Base-by-base conservation (phyloP, 2,888 invertebrate species). In the Byasa hedistus region DNA sequence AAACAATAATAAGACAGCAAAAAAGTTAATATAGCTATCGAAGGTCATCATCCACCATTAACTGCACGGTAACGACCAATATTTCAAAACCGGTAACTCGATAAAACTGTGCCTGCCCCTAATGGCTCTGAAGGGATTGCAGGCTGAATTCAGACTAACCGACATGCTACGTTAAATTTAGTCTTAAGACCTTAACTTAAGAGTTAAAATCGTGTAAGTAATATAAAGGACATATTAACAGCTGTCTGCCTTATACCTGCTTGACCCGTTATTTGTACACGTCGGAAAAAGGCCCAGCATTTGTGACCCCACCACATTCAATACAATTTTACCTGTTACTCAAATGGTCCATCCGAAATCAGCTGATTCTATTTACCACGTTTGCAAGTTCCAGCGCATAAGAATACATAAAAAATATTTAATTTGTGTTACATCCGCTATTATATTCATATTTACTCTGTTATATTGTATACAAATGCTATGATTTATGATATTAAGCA, bases 241-340 rank as follows among this genome's bases (percentile, higher is more conserved):
- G 69, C 71, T 71, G 75, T 72, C 69, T 66, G 64, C 70, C 65
- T 71, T 65, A 68, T 72, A 80, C 78, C 76, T 71, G 76, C 65
- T 69, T 36, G 72, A 75, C 78, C 80, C 79, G 80, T 79, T 80
- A 78, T 69, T 64, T 69, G 69, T 68, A 71, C 68, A 68, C 65
- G 66, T 66, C 70, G 70, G 70, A 74, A 72, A 65, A 70, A 71
- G 72, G 69, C 69, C 65, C 71, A 63, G 68, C 68, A 57, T 61
- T 32, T 54, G 15, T 61, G 48, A 58, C 55, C 51, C 21, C 17
- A 39, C 52, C n/a, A 23, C 32, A 21, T 48, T 54, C 3, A 51
- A 23, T 54, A n/a, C 12, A 36, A 39, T 19, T 58, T 56, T 59
- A 66, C 63, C 59, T 66, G 66, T 36, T 59, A 59, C 63, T 62